These are phyloP conservation scores for Oscheius myriophilus DNA, from an alignment of 2,888 invertebrate genomes.

Conservation along the genomic window DNA sequence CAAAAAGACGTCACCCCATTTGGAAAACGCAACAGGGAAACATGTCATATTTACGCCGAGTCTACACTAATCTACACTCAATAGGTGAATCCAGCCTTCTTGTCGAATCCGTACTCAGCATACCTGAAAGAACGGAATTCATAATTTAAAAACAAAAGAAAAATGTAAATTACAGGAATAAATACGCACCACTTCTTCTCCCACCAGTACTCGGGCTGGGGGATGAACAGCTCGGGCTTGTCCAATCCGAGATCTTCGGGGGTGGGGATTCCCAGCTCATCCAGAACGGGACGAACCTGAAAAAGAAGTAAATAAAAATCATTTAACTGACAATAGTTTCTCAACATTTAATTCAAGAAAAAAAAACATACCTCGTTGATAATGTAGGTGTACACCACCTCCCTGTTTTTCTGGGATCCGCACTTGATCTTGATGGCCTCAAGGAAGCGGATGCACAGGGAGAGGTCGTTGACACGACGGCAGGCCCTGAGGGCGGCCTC, in stretches of 20 bases:
- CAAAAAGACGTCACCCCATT: no score
- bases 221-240: constrained; percentile 90
- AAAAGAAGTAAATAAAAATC: constrained; percentile 68
- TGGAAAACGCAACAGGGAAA: no score
- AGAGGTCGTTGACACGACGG: constrained; percentile 88
- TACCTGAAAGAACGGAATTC: constrained; percentile 43
- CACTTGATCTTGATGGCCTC: constrained; percentile 90
- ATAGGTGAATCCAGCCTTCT: constrained; percentile 64
- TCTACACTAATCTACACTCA: constrained; percentile 38
- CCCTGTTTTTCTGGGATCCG: constrained; percentile 64
- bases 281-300: constrained; percentile 89
- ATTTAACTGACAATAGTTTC: not conserved
- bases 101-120: constrained; percentile 68
- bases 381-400: constrained; percentile 75
- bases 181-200: constrained; percentile 65
- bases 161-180: not conserved
- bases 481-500: constrained; percentile 78
- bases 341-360: not conserved
- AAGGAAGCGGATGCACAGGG: constrained; percentile 89
- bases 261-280: constrained; percentile 90
- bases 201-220: constrained; percentile 77
- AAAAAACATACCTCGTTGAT: constrained; percentile 64
- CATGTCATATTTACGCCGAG: constrained; percentile 14
- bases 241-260: constrained; percentile 96
- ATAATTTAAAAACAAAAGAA: not conserved